Base-by-base conservation (phyloP, 2,113 vertebrate genomes). In the Aleadryas rufinucha region DNA sequence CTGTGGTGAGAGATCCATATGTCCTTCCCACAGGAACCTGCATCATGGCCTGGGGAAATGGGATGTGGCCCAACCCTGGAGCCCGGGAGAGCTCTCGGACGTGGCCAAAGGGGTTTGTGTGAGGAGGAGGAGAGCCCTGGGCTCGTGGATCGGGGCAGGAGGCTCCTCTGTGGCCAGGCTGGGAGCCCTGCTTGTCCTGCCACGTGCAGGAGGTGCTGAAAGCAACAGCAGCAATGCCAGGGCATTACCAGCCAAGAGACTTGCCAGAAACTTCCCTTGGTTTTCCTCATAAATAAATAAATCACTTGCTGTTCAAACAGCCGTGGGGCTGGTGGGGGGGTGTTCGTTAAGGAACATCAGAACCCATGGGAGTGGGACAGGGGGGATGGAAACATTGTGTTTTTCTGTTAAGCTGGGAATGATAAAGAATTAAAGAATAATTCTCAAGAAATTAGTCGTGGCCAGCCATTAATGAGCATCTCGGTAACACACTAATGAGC, bases 391-490 rank as follows among this genome's bases (percentile, higher is more conserved):
- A 93, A 28, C 33, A 10, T 45, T 30, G 19, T 96, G 71, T 23
- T 88, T 96, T 93, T 93, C 94, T 76, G 15, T 80, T 80, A 83
- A 71, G 72, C 53, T 93, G 80, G 74, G 70, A 96, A 94, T 92
- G 89, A 93, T 93, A 80, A 97, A 96, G 95, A 97, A 92, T 92
- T 97, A 85, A 97, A 92, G 95, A 97, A 91, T 63, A 86, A 85
- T 97, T 95, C 86, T 95, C 82, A 79, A 96, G 71, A 95, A 98
- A 97, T 98, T 94, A 97, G 90, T 96, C 59, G 56, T 90, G 57
- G 95, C 71, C 96, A 93, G 76, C 89, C 84, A 93, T 96, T 98
- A 97, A 93, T 96, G 90, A 97, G 95, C 93, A 87, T 97, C 95
- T 94, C 30, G 2, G 89, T 89, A 96, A 41, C 95, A 82, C 91